Base-by-base conservation (phyloP, 2,113 vertebrate species). In the Motacilla tschutschensis region DNA sequence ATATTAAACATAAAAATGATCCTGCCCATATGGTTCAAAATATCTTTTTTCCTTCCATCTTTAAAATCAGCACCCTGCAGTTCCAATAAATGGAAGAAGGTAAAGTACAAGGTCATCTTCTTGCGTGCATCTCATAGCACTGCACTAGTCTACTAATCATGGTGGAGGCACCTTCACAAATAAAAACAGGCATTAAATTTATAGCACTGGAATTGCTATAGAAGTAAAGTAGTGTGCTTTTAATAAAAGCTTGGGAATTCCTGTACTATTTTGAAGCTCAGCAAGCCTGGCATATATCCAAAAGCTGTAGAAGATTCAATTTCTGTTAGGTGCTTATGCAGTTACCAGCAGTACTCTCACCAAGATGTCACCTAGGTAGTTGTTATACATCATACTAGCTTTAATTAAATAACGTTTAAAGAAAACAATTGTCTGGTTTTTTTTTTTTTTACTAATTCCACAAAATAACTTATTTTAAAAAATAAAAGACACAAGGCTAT, bases 341-440 rank as follows among this genome's bases (percentile, higher is more conserved):
- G 18, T 33, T 74, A 51, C 12, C 43, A 36, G 41, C 26, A 54
- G 26, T 55, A 20, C 64, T 75, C 29, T 25, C 19, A 41, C 16
- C 33, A 59, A 17, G 0, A 6, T 11, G 26, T 35, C 25, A 77
- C 19, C 28, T 51, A 51, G 8, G 17, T 25, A 46, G 11, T 36
- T 79, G 26, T 43, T 57, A 14, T 29, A 18, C 8, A 38, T 65
- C 9, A 21, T 41, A 44, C 12, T 9, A 58, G 20, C 4, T 43
- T 65, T 26, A 58, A 46, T 58, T 51, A 25, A 64, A 17, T n/a
- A 29, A 57, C 7, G 80, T 74, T 83, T 59, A 63, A 66, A n/a
- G 31, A 33, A 65, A 60, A 60, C 0, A 33, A 6, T 26, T 26
- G 1, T 14, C 15, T 38, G 3, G 0, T 3, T 0, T 12, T 35